phyloP scores from a whole-genome alignment of 2,113 vertebrate genomes.

The Azemiops feae region DNA sequence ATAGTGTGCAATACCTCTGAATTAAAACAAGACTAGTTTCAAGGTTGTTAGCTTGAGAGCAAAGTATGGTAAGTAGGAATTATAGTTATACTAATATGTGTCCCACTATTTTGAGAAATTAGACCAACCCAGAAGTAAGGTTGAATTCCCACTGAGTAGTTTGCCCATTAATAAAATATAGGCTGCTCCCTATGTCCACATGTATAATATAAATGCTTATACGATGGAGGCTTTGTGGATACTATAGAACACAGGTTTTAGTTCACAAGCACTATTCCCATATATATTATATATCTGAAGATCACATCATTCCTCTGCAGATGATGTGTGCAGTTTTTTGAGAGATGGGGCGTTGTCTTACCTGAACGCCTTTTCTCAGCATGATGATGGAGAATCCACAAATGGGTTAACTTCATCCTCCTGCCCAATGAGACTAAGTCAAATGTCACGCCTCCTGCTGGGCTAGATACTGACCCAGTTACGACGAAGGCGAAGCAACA shows the following conservation, averaged over 20 bases:
- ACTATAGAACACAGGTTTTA: not conserved
- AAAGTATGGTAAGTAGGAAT: not conserved
- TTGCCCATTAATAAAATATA: not conserved
- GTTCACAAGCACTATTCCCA: not conserved
- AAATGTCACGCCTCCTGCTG: no score
- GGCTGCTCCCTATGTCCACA: not conserved
- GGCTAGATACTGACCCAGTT: no score
- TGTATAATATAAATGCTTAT: not conserved
- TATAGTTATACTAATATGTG: not conserved
- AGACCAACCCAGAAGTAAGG: not conserved
- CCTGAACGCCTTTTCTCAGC: no score
- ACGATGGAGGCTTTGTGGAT: not conserved
- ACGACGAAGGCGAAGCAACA: no score
- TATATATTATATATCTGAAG: not conserved
- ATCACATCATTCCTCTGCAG: not conserved
- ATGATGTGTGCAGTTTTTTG: not conserved
- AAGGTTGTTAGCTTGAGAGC: not conserved
- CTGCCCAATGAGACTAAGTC: no score
- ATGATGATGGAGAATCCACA: no score
- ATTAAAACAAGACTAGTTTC: not conserved
- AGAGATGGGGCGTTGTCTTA: no score
- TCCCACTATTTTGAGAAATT: not conserved
- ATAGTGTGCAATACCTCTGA: not conserved
- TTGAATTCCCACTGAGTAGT: not conserved
- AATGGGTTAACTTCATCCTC: no score